Percentiles rank a stretch among this genome's conserved stretches.
Evolutionary conservation across 2,888 invertebrate species (phyloP).

Genomic region (Latrodectus hesperus): DNA sequence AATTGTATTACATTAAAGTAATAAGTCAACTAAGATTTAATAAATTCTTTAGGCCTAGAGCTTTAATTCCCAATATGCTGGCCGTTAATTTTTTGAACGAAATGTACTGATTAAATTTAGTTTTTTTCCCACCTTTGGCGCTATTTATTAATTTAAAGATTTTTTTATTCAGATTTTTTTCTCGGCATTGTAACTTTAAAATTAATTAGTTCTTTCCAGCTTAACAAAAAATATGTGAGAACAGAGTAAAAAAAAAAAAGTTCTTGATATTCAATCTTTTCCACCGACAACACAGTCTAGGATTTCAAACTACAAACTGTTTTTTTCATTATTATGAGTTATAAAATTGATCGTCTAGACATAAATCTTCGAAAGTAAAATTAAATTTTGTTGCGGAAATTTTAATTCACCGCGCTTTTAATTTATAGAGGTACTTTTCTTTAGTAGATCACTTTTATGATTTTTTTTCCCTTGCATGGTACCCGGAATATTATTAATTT

Average conservation of each 20-base stretch:
- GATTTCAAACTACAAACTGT: conserved; percentile 17
- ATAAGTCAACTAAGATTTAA: conserved; percentile 51
- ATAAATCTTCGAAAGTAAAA: conserved; percentile 8
- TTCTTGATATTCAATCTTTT: conserved; percentile 19
- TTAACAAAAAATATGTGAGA: conserved; percentile 6
- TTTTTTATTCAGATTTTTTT: neutral
- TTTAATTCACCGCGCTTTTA: conserved; percentile 31
- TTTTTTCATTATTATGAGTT: conserved; percentile 5
- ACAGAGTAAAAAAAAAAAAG: neutral
- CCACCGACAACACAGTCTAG: neutral
- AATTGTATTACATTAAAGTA: conserved; percentile 31
- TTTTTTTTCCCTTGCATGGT: neutral
- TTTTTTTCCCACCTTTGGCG: conserved; percentile 2
- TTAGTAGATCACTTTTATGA: neutral
- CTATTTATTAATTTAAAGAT: conserved; percentile 59
- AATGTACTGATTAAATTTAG: conserved; percentile 63
- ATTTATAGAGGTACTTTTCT: conserved; percentile 6
- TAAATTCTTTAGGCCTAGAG: conserved; percentile 44
- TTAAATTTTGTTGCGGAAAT: conserved; percentile 20
- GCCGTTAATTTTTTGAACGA: conserved; percentile 64
- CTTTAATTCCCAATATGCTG: conserved; percentile 29
- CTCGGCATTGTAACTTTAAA: conserved; percentile 11
- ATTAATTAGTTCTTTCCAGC: conserved; percentile 51
- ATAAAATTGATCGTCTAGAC: conserved; percentile 8
- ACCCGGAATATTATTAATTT: neutral